Evolutionary conservation across 2,888 invertebrate genomes (phyloP).

Genomic region (Lottia gigantea): DNA sequence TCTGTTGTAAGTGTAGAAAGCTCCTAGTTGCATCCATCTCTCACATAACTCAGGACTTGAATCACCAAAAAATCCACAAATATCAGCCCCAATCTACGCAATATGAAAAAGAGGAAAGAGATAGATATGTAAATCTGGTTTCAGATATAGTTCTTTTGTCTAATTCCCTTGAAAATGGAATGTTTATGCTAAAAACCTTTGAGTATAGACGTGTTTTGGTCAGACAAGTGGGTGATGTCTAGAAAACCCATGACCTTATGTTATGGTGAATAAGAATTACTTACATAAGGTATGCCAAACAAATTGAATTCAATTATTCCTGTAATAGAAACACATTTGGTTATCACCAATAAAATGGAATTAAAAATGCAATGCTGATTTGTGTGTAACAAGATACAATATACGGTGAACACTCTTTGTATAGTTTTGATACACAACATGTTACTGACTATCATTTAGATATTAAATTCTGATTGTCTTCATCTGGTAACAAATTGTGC

Average conservation of each 20-base stretch:
- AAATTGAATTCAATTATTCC: conserved; percentile 77
- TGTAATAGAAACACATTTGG: conserved; percentile 25
- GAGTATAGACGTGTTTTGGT: not conserved
- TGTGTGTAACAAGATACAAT: too few species aligned
- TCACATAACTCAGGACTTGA: conserved; percentile 41
- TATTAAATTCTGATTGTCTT: too few species aligned
- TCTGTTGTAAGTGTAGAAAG: conserved; percentile 49
- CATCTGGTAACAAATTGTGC: too few species aligned
- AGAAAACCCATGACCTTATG: too few species aligned
- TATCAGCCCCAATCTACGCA: conserved; percentile 47
- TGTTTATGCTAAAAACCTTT: not conserved
- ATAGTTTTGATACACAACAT: too few species aligned
- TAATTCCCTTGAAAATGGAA: too few species aligned
- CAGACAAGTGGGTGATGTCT: not conserved
- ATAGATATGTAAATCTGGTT: not conserved
- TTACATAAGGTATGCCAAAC: conserved; percentile 81
- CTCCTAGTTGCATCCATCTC: conserved; percentile 51
- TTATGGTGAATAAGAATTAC: conserved; percentile 26
- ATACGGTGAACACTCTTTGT: too few species aligned
- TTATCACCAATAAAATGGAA: too few species aligned
- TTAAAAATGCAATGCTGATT: too few species aligned
- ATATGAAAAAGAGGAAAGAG: not conserved
- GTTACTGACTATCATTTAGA: too few species aligned
- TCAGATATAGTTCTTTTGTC: too few species aligned
- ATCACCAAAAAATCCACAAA: conserved; percentile 45